A percentile compares a stretch with the other conserved stretches of the same genome.
These are phyloP conservation scores for Misgurnus mizolepis DNA, from an alignment of 2,113 vertebrate genomes.

Conservation along the genomic window DNA sequence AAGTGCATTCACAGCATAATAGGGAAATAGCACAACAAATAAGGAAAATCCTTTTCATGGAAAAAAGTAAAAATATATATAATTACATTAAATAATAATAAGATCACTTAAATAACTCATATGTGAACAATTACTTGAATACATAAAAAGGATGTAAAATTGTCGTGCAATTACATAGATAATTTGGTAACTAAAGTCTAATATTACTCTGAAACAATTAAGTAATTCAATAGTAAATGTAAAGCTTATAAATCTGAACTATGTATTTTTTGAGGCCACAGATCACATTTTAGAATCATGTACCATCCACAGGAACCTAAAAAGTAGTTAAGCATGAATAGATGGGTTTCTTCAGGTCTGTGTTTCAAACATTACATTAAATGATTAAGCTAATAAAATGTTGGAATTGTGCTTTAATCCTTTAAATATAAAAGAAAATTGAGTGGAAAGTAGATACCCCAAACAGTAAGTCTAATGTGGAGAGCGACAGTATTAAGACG, in stretches of 20 bases:
- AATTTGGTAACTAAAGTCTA: neutral
- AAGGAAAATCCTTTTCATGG: neutral
- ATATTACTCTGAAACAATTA: neutral
- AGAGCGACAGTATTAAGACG: slow-evolving; percentile 41
- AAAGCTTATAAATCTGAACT: neutral
- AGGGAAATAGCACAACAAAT: neutral
- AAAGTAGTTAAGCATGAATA: neutral
- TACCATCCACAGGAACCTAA: neutral
- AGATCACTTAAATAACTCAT: neutral
- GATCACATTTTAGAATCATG: slow-evolving; percentile 15
- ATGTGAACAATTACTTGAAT: neutral
- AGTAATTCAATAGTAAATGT: neutral
- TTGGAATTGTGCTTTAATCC: slow-evolving; percentile 21
- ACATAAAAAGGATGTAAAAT: neutral
- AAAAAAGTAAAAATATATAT: neutral
- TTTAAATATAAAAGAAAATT: slow-evolving; percentile 27
- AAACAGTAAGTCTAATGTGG: slow-evolving; percentile 35
- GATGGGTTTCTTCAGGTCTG: neutral
- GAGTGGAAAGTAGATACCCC: slow-evolving; percentile 29
- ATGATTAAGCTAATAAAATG: slow-evolving; percentile 10
- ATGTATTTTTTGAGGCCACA: neutral
- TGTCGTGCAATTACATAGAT: neutral
- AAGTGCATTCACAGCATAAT: neutral
- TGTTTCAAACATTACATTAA: neutral
- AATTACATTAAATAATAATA: neutral